Conservation (phyloP, 2,888 invertebrate species). For the Pristionchus arcanus region DNA sequence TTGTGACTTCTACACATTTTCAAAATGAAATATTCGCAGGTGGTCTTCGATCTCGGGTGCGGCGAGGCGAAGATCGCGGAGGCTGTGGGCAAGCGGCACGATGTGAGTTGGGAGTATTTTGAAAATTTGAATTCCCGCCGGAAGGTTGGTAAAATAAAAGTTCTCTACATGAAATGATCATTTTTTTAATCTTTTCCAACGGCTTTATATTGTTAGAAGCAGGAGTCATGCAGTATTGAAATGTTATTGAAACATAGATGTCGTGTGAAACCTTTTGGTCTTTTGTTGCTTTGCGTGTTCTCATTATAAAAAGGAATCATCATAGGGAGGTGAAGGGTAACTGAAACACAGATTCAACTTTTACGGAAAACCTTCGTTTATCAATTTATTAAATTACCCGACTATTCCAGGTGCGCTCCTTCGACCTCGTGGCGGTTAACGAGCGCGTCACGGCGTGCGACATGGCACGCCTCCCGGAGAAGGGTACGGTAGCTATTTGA, state of each 20-base stretch:
- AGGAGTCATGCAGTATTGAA: background rate
- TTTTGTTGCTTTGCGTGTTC: no score
- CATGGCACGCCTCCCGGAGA: constrained; percentile 85
- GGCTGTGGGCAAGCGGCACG: constrained; percentile 60
- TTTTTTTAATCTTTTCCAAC: background rate
- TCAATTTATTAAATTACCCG: background rate
- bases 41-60: constrained; percentile 96
- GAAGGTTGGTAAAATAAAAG: background rate
- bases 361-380: background rate
- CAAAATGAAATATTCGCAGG: constrained; percentile 78
- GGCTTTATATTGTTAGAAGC: no score
- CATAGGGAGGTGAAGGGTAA: background rate
- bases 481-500: constrained; percentile 53
- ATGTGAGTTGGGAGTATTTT: constrained; percentile 53
- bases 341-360: background rate
- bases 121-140: constrained; percentile 11
- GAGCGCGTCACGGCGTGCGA: constrained; percentile 90
- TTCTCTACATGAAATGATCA: constrained; percentile 41
- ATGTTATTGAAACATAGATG: no score
- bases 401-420: constrained; percentile 87
- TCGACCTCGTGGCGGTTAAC: constrained; percentile 90
- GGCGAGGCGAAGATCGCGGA: constrained; percentile 91
- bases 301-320: background rate
- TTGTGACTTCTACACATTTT: no score
- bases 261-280: no score